phyloP scores from a whole-genome alignment of 2,888 invertebrate species.

The Drosophila bunnanda region DNA sequence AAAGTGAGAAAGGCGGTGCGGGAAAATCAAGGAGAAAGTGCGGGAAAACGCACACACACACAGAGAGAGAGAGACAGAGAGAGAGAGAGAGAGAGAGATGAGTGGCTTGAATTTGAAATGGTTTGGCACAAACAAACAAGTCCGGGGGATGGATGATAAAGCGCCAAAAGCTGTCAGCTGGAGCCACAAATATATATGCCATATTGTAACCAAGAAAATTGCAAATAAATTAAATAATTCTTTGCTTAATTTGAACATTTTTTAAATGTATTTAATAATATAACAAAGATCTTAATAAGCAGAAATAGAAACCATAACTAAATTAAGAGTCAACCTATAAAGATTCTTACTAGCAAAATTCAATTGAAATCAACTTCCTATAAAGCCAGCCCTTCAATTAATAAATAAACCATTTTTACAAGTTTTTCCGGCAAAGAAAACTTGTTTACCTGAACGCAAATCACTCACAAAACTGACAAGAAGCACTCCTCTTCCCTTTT shows the following conservation, averaged over 20 bases:
- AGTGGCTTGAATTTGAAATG: conserved; percentile 24
- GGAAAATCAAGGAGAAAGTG: conserved; percentile 10
- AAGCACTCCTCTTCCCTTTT: background rate
- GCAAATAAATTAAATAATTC: background rate
- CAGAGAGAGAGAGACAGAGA: background rate
- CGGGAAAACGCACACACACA: background rate
- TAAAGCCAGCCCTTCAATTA: background rate
- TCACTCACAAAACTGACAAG: conserved; percentile 15
- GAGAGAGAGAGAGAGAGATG: background rate
- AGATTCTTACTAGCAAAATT: background rate
- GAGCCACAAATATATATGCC: background rate
- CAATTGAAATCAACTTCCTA: background rate
- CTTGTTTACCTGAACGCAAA: conserved; percentile 30
- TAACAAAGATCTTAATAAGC: background rate
- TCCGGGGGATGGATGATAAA: conserved; percentile 18
- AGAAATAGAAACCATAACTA: no score
- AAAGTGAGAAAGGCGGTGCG: conserved; percentile 16
- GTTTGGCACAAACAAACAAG: conserved; percentile 26
- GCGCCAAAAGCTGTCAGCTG: conserved; percentile 25
- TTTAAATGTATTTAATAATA: background rate
- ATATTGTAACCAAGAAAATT: background rate
- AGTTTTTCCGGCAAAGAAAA: conserved; percentile 9
- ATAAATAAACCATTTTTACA: background rate
- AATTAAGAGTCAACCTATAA: no score
- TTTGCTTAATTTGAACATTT: background rate